A percentile compares a stretch with the other conserved stretches of the same genome.
Evolutionary conservation across 2,113 vertebrate species (phyloP).

Genomic region (Pagrus major): DNA sequence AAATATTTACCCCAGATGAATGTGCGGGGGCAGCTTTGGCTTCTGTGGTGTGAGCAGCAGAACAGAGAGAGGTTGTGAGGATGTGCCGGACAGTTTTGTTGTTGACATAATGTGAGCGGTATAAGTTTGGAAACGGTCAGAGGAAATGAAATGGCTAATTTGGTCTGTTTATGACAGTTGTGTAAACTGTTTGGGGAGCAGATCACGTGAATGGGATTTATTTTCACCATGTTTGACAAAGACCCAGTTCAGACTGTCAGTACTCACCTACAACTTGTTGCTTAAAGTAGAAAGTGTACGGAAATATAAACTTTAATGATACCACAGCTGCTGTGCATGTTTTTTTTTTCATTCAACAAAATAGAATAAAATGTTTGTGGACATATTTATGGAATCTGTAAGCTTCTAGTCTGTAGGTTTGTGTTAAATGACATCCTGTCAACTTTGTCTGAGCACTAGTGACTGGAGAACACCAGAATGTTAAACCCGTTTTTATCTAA

Average conservation of each 20-base stretch:
- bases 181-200: constrained; percentile 47
- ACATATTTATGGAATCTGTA: background rate
- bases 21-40: constrained; percentile 42
- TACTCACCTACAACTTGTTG: background rate
- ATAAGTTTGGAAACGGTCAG: constrained; percentile 27
- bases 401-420: background rate
- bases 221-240: background rate
- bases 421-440: background rate
- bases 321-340: background rate
- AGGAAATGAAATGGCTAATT: constrained; percentile 54
- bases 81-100: constrained; percentile 26
- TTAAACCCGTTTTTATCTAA: too few species aligned
- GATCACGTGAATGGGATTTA: background rate
- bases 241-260: constrained; percentile 3
- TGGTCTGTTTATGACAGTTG: constrained; percentile 41
- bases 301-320: background rate
- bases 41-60: constrained; percentile 19
- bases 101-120: constrained; percentile 28
- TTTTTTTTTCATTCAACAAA: background rate
- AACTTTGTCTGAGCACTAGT: too few species aligned
- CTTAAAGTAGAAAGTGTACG: background rate
- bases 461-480: too few species aligned
- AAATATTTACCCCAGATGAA: constrained; percentile 65
- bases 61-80: constrained; percentile 44
- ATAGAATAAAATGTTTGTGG: background rate